Conservation (phyloP, 2,797 vertebrate genomes). For the Chaetophractus vellerosus region DNA sequence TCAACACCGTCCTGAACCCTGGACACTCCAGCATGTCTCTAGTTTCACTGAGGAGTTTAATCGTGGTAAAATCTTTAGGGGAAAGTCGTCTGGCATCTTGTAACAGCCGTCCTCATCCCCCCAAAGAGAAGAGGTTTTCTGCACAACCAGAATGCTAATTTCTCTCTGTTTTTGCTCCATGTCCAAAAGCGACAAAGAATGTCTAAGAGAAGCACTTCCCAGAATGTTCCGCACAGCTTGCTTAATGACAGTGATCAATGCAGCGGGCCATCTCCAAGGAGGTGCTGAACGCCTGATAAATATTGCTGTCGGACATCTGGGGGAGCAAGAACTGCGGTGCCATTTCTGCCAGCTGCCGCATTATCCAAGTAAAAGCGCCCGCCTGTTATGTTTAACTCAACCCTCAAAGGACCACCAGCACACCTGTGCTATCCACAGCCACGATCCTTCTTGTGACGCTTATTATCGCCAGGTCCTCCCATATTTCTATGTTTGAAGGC, state of each 20-base stretch:
- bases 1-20: slow-evolving; percentile 95
- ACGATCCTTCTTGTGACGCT: slow-evolving; percentile 97
- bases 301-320: slow-evolving; percentile 98
- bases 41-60: too few species aligned
- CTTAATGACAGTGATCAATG: slow-evolving; percentile 96
- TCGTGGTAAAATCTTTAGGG: too few species aligned
- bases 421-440: slow-evolving; percentile 97
- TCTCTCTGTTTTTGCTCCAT: slow-evolving; percentile 95
- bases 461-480: slow-evolving; percentile 98
- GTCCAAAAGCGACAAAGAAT: slow-evolving; percentile 90
- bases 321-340: slow-evolving; percentile 92
- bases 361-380: slow-evolving; percentile 99
- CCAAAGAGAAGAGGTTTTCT: slow-evolving; percentile 79
- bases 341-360: slow-evolving; percentile 92
- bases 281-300: slow-evolving; percentile 98
- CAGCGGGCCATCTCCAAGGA: slow-evolving; percentile 96
- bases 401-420: slow-evolving; percentile 97
- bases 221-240: slow-evolving; percentile 95
- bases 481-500: slow-evolving; percentile 98
- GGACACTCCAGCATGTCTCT: slow-evolving; percentile 91
- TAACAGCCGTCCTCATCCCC: slow-evolving; percentile 88
- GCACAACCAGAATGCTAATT: slow-evolving; percentile 94
- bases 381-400: slow-evolving; percentile 98
- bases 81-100: slow-evolving; percentile 94
- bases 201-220: slow-evolving; percentile 85